Evolutionary conservation across 2,797 vertebrate species (phyloP).

Genomic region (Hydrocynus forskahlii): DNA sequence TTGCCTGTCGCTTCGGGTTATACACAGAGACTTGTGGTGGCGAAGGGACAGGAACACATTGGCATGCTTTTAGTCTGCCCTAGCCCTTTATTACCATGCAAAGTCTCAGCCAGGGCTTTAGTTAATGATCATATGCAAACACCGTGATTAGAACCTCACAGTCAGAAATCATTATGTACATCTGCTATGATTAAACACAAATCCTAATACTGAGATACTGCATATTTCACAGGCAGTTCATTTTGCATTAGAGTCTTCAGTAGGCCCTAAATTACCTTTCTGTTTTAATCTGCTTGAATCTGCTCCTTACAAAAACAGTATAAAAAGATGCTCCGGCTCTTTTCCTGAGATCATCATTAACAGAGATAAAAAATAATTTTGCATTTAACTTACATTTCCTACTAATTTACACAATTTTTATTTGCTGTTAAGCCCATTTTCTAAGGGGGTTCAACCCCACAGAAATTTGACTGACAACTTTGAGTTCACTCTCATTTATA

Average conservation of each 20-base stretch:
- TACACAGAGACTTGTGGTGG: conserved; percentile 61
- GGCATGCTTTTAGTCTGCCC: conserved; percentile 62
- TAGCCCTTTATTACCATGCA: conserved; percentile 54
- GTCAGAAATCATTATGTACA: background rate
- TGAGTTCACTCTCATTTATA: no score
- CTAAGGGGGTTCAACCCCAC: no score
- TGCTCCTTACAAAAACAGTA: background rate
- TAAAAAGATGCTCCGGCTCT: background rate
- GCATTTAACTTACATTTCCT: background rate
- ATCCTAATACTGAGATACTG: background rate
- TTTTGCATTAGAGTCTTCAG: background rate
- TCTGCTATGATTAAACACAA: background rate
- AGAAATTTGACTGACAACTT: no score
- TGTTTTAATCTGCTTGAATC: background rate
- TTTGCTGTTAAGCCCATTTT: no score
- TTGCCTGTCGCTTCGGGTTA: conserved; percentile 77
- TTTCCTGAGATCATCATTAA: background rate
- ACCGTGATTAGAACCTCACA: conserved; percentile 5
- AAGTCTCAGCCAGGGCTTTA: conserved; percentile 13
- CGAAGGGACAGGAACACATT: conserved; percentile 45
- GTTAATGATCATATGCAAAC: conserved; percentile 34
- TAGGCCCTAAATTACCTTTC: background rate
- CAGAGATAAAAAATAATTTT: background rate
- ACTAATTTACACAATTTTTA: no score
- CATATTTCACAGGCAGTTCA: background rate